A percentile compares a stretch with the other conserved stretches of the same genome.
phyloP scores from a whole-genome alignment of 1,140 invertebrate genomes.

The Lepidurus couesii region DNA sequence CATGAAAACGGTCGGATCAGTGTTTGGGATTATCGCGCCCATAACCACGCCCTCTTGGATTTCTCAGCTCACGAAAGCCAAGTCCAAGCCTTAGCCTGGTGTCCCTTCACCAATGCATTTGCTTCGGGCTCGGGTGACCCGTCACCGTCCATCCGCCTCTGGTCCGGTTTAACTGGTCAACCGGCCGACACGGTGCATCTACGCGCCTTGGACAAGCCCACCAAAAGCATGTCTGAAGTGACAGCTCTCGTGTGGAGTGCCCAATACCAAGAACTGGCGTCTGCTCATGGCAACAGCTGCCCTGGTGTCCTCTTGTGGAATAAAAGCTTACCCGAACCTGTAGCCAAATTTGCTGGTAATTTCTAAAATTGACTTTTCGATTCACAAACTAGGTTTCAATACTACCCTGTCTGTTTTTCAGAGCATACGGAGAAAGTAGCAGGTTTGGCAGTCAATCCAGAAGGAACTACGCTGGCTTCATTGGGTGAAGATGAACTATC shows the following conservation, averaged over 20 bases:
- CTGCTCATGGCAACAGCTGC: neutral
- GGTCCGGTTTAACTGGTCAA: neutral
- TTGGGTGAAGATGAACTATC: neutral
- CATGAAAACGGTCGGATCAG: neutral
- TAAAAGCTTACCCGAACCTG: neutral
- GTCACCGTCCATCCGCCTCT: neutral
- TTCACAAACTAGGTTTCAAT: no score
- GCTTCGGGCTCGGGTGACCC: constrained; percentile 1
- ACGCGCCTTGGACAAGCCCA: neutral
- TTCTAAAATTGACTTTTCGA: neutral
- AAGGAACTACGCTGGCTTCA: neutral
- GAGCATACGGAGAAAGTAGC: neutral
- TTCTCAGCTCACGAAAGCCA: neutral
- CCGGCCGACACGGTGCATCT: neutral
- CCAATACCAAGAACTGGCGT: neutral
- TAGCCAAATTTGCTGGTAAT: neutral
- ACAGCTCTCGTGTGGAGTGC: neutral
- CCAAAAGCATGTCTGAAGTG: neutral
- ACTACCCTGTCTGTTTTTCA: neutral
- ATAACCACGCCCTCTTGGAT: neutral
- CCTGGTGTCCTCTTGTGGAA: neutral
- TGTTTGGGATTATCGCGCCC: neutral
- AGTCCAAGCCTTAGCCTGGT: neutral
- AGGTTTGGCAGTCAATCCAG: neutral
- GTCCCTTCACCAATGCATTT: neutral